Conservation (phyloP, 1,140 invertebrate genomes). For the Contarinia nasturtii region DNA sequence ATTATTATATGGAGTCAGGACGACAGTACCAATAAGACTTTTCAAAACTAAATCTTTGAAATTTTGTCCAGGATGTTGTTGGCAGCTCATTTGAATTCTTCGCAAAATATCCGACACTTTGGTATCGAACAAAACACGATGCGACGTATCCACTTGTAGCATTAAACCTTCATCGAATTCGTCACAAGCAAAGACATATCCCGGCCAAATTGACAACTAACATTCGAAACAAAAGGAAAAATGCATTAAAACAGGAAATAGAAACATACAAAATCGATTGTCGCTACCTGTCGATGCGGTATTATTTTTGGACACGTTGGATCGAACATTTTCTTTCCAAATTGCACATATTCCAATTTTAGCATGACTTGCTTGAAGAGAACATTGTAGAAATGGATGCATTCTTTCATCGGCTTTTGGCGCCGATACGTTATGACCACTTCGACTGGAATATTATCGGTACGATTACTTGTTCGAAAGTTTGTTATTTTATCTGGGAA, state of each 20-base stretch:
- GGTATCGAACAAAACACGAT: slow-evolving; percentile 60
- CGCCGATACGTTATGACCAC: slow-evolving; percentile 44
- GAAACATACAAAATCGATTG: slow-evolving; percentile 67
- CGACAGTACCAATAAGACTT: slow-evolving; percentile 30
- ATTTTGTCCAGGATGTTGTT: slow-evolving; percentile 8
- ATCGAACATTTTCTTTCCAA: slow-evolving; percentile 65
- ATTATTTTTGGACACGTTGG: slow-evolving; percentile 44
- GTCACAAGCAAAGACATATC: slow-evolving; percentile 64
- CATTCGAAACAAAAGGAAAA: background rate
- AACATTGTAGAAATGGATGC: slow-evolving; percentile 69
- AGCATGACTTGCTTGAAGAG: slow-evolving; percentile 66
- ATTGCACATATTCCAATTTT: slow-evolving; percentile 48
- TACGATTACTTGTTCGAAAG: slow-evolving; percentile 34
- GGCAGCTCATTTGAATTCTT: slow-evolving; percentile 22
- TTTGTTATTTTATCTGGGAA: slow-evolving; percentile 30
- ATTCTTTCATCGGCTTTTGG: slow-evolving; percentile 40
- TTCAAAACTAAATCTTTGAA: slow-evolving; percentile 26
- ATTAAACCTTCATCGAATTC: slow-evolving; percentile 76
- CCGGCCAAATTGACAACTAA: background rate
- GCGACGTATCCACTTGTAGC: slow-evolving; percentile 67
- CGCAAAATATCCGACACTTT: slow-evolving; percentile 55
- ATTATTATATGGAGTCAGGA: slow-evolving; percentile 33
- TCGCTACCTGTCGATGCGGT: slow-evolving; percentile 65
- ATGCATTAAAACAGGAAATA: background rate
- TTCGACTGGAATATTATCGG: slow-evolving; percentile 31